A percentile compares a stretch with the other conserved stretches of the same genome.
phyloP scores from a whole-genome alignment of 2,797 vertebrate genomes.

The Chelmon rostratus region DNA sequence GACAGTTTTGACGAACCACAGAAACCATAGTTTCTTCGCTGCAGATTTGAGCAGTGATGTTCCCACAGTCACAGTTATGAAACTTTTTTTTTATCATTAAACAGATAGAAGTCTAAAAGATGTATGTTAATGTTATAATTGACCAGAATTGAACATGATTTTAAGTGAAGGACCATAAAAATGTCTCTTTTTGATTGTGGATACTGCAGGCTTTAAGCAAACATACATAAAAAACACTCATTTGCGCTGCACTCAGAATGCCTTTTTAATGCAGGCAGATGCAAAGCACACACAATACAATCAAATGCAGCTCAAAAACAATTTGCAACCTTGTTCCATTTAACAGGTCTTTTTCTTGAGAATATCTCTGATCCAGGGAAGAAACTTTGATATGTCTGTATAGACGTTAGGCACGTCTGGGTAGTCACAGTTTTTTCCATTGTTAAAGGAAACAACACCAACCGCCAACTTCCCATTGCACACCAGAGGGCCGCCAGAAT shows the following conservation, averaged over 20 bases:
- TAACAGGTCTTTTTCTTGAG: slow-evolving; percentile 36
- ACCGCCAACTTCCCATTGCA: slow-evolving; percentile 42
- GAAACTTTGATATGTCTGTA: slow-evolving; percentile 66
- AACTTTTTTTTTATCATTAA: too few relatives aligned
- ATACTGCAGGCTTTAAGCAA: neutral
- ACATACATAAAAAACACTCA: neutral
- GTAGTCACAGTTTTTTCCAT: rapidly evolving
- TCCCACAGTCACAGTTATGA: neutral
- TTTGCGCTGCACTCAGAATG: neutral
- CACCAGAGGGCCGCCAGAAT: slow-evolving; percentile 79
- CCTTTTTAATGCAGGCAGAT: too few relatives aligned
- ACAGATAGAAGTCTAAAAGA: too few relatives aligned
- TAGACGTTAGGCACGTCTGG: slow-evolving; percentile 70
- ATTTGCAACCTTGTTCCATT: neutral
- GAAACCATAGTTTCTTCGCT: slow-evolving; percentile 10
- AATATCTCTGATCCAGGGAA: slow-evolving; percentile 65
- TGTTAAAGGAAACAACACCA: slow-evolving; percentile 76
- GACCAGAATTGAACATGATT: neutral
- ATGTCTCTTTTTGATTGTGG: neutral
- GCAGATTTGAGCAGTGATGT: neutral
- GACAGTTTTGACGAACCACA: neutral
- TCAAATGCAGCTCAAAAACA: neutral
- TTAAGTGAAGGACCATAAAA: neutral
- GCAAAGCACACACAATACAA: neutral
- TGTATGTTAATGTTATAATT: too few relatives aligned